Conservation (phyloP, 2,888 invertebrate species). For the Aricia artaxerxes region DNA sequence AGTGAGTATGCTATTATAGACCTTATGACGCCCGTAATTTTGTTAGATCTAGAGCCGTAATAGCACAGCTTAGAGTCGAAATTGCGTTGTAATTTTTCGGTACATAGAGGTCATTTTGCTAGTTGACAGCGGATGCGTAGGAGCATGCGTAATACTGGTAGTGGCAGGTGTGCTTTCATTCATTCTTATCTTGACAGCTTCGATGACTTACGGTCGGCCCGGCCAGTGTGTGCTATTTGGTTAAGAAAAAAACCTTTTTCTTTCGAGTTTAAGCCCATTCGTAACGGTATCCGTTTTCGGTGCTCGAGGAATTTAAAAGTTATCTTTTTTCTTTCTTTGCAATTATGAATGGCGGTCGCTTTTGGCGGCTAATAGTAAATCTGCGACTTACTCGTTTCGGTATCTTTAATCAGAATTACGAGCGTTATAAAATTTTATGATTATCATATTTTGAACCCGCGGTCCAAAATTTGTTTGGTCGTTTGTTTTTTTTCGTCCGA, state of each 20-base stretch:
- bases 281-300: slow-evolving; percentile 75
- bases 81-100: slow-evolving; percentile 40
- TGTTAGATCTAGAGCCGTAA: slow-evolving; percentile 54
- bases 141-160: slow-evolving; percentile 76
- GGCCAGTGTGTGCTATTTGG: slow-evolving; percentile 71
- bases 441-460: background rate
- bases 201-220: slow-evolving; percentile 75
- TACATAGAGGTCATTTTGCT: slow-evolving; percentile 57
- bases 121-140: slow-evolving; percentile 60
- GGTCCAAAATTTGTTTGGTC: background rate
- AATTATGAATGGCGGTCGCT: slow-evolving; percentile 59
- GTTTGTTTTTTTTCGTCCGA: background rate
- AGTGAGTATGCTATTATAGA: slow-evolving; percentile 56
- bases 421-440: slow-evolving; percentile 2
- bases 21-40: slow-evolving; percentile 43
- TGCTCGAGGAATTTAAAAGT: slow-evolving; percentile 64
- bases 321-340: slow-evolving; percentile 58
- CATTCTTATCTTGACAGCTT: slow-evolving; percentile 79
- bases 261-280: slow-evolving; percentile 73
- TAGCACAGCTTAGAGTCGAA: slow-evolving; percentile 48
- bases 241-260: slow-evolving; percentile 54
- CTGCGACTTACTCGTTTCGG: background rate
- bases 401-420: slow-evolving; percentile 4
- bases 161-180: slow-evolving; percentile 78
- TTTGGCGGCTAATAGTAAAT: slow-evolving; percentile 24